phyloP scores from a whole-genome alignment of 2,888 invertebrate species.

The Nebria brevicollis region DNA sequence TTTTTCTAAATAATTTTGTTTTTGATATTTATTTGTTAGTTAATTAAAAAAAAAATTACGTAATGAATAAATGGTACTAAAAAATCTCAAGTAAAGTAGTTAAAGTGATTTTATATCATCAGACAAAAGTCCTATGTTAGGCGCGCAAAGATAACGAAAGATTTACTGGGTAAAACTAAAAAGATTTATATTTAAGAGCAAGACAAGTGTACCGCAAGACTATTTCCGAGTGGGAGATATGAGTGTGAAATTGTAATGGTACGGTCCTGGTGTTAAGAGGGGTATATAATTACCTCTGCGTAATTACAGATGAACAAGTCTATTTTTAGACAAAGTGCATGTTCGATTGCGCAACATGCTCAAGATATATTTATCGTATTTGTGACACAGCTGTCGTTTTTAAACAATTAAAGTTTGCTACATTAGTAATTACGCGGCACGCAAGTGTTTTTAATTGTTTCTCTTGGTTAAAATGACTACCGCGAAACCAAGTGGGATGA shows the following conservation, averaged over 20 bases:
- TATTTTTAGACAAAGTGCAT: constrained; percentile 43
- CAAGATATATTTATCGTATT: constrained; percentile 60
- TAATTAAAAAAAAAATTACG: no score
- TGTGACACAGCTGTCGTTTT: constrained; percentile 63
- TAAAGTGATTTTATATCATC: no score
- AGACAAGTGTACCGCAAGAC: not conserved
- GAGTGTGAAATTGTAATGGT: constrained; percentile 7
- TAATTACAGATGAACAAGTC: constrained; percentile 43
- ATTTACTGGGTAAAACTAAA: no score
- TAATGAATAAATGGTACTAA: no score
- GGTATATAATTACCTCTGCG: constrained; percentile 33
- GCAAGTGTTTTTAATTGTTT: constrained; percentile 63
- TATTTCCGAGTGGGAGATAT: not conserved
- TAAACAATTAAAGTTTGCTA: constrained; percentile 63
- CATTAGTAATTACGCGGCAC: constrained; percentile 61
- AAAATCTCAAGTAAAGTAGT: no score
- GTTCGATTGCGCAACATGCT: constrained; percentile 54
- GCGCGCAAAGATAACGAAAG: no score
- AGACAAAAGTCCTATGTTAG: no score
- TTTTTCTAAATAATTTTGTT: no score
- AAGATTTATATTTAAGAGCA: not conserved
- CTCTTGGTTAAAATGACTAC: constrained; percentile 50
- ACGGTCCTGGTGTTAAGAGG: constrained; percentile 26
- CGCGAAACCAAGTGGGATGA: constrained; percentile 28
- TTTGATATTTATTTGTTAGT: no score